Evolutionary conservation across 2,113 vertebrate genomes (phyloP).

Genomic region (Mustela nigripes): DNA sequence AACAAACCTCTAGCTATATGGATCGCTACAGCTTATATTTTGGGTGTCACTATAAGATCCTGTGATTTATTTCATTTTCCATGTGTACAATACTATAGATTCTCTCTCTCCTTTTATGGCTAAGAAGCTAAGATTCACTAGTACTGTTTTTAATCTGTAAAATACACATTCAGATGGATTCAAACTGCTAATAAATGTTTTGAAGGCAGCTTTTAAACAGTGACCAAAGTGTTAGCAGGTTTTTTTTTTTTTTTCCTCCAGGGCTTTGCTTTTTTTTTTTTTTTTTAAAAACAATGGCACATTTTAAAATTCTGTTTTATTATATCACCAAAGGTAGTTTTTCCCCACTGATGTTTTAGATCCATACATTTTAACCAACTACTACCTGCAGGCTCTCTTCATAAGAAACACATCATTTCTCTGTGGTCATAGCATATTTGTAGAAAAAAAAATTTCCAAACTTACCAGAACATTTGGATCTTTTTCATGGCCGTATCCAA

Average conservation of each 20-base stretch:
- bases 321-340: neutral
- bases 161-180: slow-evolving; percentile 49
- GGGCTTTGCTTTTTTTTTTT: neutral
- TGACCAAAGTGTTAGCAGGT: neutral
- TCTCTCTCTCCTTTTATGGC: slow-evolving; percentile 80
- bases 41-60: neutral
- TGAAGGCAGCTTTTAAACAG: slow-evolving; percentile 68
- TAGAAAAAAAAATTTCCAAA: neutral
- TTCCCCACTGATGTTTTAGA: neutral
- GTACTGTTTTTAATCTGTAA: neutral
- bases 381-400: neutral
- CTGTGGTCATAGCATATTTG: neutral
- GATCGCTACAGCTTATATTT: neutral
- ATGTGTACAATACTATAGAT: slow-evolving; percentile 35
- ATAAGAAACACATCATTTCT: slow-evolving; percentile 44
- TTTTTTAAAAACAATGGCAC: neutral
- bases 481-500: neutral
- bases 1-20: neutral
- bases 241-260: slow-evolving; percentile 42
- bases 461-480: neutral
- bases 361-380: neutral
- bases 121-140: slow-evolving; percentile 52
- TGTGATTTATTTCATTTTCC: slow-evolving; percentile 39
- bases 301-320: slow-evolving; percentile 58
- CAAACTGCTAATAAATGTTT: slow-evolving; percentile 63